phyloP scores from a whole-genome alignment of 2,888 invertebrate species.

The Xanthorhoe designata region DNA sequence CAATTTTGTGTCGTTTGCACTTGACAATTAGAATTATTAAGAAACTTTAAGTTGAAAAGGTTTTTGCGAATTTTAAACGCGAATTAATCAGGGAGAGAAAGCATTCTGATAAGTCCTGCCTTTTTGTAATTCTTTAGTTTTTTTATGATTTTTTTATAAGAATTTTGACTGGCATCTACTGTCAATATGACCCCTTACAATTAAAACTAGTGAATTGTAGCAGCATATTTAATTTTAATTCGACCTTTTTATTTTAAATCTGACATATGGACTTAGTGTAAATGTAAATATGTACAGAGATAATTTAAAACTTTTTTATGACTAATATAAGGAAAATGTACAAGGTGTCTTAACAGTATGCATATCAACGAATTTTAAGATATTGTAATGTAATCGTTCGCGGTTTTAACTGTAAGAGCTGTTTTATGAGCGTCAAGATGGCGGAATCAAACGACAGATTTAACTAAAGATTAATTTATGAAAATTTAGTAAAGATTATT shows the following conservation, averaged over 20 bases:
- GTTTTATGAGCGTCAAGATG: constrained; percentile 14
- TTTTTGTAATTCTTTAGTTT: neutral
- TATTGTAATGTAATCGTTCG: constrained; percentile 44
- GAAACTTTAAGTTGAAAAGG: neutral
- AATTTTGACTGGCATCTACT: neutral
- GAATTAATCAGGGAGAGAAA: constrained; percentile 2
- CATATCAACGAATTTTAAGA: constrained; percentile 83
- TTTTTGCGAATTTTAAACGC: neutral
- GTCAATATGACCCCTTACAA: constrained; percentile 1
- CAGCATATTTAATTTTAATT: constrained; percentile 20
- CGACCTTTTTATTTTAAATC: constrained; percentile 1
- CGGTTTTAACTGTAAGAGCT: constrained; percentile 38
- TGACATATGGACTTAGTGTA: constrained; percentile 33
- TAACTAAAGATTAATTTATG: no score
- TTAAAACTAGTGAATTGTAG: constrained; percentile 14
- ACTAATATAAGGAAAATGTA: constrained; percentile 74
- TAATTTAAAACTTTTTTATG: constrained; percentile 70
- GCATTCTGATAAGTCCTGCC: neutral
- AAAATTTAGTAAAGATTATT: neutral
- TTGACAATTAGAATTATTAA: neutral
- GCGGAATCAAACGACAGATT: neutral
- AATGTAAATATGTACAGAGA: constrained; percentile 78
- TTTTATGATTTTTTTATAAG: neutral
- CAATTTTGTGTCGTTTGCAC: neutral
- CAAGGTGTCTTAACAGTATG: constrained; percentile 85